Evolutionary conservation across 2,797 vertebrate species (phyloP).

Genomic region (Champsocephalus esox): DNA sequence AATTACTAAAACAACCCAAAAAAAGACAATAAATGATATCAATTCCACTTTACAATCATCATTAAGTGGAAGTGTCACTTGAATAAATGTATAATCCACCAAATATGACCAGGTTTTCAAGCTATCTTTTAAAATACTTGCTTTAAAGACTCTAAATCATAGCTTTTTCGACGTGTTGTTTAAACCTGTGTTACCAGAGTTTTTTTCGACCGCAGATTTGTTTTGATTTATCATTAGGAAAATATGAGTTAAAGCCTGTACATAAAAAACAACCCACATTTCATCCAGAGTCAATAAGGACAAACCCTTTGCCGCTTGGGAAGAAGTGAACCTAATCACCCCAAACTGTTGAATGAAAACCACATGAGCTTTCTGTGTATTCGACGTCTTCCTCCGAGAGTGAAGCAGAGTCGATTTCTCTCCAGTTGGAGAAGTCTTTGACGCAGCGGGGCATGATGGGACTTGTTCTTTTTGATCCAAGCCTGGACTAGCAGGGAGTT

Average conservation of each 20-base stretch:
- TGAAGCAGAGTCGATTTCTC: neutral
- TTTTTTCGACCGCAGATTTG: neutral
- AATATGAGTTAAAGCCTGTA: neutral
- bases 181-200: no score
- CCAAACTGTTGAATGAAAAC: neutral
- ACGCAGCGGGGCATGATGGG: slow-evolving; percentile 44
- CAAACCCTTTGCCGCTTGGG: neutral
- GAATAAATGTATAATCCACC: no score
- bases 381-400: slow-evolving; percentile 6
- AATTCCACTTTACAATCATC: no score
- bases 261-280: neutral
- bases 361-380: neutral
- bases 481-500: slow-evolving; percentile 33
- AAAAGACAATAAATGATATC: no score
- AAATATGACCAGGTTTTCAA: no score
- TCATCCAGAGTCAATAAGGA: neutral
- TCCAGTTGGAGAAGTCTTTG: slow-evolving; percentile 20
- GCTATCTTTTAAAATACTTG: no score
- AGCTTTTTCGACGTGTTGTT: neutral
- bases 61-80: no score
- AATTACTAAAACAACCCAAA: no score
- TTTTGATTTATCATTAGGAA: no score
- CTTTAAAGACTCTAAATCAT: no score
- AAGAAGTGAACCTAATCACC: neutral
- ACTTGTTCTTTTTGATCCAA: slow-evolving; percentile 56